A percentile compares a stretch with the other conserved stretches of the same genome.
Conservation (phyloP, 1,140 invertebrate species). For the Drosophila azteca region DNA sequence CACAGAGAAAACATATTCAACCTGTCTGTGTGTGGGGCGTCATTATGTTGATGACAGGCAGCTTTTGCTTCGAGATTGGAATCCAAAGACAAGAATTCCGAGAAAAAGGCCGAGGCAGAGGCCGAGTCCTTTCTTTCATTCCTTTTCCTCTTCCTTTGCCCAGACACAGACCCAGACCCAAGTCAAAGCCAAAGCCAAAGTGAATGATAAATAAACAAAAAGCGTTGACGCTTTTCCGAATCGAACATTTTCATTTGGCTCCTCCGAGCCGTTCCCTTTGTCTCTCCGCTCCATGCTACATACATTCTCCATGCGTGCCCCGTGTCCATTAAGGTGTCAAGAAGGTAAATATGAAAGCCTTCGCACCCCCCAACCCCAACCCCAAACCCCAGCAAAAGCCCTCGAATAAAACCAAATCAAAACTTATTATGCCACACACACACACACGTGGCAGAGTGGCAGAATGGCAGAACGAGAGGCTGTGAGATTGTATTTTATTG, state of each 20-base stretch:
- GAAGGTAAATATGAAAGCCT: constrained; percentile 56
- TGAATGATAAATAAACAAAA: constrained; percentile 60
- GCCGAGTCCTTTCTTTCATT: not conserved
- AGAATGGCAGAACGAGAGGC: not conserved
- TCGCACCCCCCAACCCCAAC: constrained; percentile 1
- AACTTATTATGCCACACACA: constrained; percentile 77
- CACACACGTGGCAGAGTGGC: constrained; percentile 6
- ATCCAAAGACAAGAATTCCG: too few species aligned
- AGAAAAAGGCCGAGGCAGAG: too few species aligned
- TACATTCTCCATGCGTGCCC: constrained; percentile 49
- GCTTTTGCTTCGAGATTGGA: constrained; percentile 15
- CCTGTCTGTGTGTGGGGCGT: constrained; percentile 39
- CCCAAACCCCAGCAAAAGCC: constrained; percentile 8
- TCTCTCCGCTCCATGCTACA: constrained; percentile 18
- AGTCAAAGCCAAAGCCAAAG: not conserved
- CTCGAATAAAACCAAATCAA: constrained; percentile 78
- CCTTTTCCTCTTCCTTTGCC: constrained; percentile 3
- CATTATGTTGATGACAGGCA: constrained; percentile 57
- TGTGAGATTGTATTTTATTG: constrained; percentile 54
- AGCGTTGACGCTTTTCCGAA: constrained; percentile 39
- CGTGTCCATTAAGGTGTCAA: constrained; percentile 76
- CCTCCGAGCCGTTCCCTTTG: constrained; percentile 1
- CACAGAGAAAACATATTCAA: constrained; percentile 39
- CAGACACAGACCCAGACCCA: too few species aligned
- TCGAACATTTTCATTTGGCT: constrained; percentile 47